Base-by-base conservation (phyloP, 2,797 vertebrate species). In the Hirundo rustica region DNA sequence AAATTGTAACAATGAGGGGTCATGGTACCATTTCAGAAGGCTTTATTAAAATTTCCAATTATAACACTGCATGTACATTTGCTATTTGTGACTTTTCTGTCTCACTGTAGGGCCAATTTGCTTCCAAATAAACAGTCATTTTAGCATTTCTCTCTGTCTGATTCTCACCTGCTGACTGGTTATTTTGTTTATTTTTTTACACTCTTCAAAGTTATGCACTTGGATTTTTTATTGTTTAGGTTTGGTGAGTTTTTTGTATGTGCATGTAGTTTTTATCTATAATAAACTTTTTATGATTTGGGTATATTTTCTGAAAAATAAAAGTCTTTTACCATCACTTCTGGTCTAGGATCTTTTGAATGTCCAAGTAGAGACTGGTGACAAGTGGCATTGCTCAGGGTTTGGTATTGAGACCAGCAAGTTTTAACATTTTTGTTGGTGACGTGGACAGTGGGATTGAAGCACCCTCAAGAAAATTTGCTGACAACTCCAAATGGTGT, bases 31-130 rank as follows among this genome's bases (percentile, higher is more conserved):
- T 55, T 84, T 88, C 60, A 80, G 18, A 54, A 58, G 5, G 17
- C 4, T 15, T 58, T 51, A 44, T 42, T 86, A 44, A 7, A 64
- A 57, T 67, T 90, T 64, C 32, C 17, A 26, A 4, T 42, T 40
- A 36, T 42, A 71, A 50, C 7, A 38, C 7, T 0, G 0, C 4
- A 50, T 34, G 7, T 2, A 48, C 2, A 26, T 87, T 66, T 91
- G 4, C 4, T 62, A 6, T 58, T 76, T 83, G 14, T 27, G 22
- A 36, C 5, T 23, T 12, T 54, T 51, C 16, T 55, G 11, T 67
- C 44, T 65, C 42, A n/a, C 4, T 71, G 4, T 22, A 36, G 18
- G 20, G 23, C 2, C 1, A n/a, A 19, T 68, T 62, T 76, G 0
- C 8, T 64, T 58, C 47, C 23, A 91, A 58, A 75, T 61, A 85